Base-by-base conservation (phyloP, 2,113 vertebrate genomes). In the Geothlypis trichas region DNA sequence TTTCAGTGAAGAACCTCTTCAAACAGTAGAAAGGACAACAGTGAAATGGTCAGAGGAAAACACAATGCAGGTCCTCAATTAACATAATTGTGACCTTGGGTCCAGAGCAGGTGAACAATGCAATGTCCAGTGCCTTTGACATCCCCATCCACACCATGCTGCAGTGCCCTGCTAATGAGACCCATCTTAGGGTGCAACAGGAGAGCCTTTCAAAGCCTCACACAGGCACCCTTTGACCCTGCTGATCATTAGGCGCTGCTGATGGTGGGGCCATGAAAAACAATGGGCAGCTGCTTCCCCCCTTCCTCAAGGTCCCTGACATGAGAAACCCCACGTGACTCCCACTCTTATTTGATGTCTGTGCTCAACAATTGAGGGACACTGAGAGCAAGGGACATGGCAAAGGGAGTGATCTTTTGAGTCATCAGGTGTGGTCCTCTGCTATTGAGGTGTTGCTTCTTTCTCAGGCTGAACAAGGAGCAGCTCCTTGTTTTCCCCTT, bases 261-360 rank as follows among this genome's bases (percentile, higher is more conserved):
- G 58, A 61, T 79, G 78, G 62, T 54, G 77, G 19, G 84, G 54
- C 69, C 4, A 1, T 23, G 49, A 6, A 33, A 65, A 93, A 93
- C 65, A 92, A 94, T 31, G 54, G 74, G 51, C 89, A 95, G 74
- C 84, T 94, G 44, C 46, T 94, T 59, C 81, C 94, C 74, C 54
- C 28, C 54, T 75, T 94, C 62, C 71, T 89, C 77, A 93, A 89
- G 78, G 84, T 51, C 54, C 35, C 67, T 71, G 93, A 83, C 77
- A 51, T 2, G 18, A 37, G 24, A 69, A 93, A 54, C 63, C 87
- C 81, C 89, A n/a, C 15, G 46, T 55, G 81, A 85, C 54, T 66
- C 0, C 44, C 69, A 42, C 57, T 89, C 31, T 41, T 57, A 42
- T 68, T 75, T 76, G 74, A 66, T 69, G 54, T 57, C 67, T 7